Evolutionary conservation across 1,140 invertebrate genomes (phyloP).

Genomic region (Tachypleus tridentatus): DNA sequence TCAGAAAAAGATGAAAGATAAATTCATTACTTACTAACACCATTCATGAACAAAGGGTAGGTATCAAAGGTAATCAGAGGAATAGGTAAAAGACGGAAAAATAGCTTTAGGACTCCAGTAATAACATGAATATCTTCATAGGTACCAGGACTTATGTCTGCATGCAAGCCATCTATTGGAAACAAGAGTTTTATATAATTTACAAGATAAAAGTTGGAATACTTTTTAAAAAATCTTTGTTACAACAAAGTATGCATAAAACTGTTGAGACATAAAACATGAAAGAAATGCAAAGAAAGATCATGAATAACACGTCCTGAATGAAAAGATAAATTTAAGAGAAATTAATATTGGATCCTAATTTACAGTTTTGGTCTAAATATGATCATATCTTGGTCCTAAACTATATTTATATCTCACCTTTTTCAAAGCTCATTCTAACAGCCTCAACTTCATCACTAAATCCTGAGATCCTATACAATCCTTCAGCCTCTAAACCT

Average conservation of each 20-base stretch:
- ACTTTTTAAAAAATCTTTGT: too few relatives aligned
- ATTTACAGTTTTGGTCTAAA: too few relatives aligned
- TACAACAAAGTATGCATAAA: too few relatives aligned
- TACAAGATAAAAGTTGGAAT: too few relatives aligned
- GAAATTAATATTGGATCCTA: too few relatives aligned
- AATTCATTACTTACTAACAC: too few relatives aligned
- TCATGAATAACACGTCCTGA: too few relatives aligned
- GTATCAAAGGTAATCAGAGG: conserved; percentile 76
- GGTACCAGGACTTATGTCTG: conserved; percentile 20
- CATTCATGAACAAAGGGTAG: conserved; percentile 35
- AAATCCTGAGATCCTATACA: conserved; percentile 79
- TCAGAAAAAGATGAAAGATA: too few relatives aligned
- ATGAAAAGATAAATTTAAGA: too few relatives aligned
- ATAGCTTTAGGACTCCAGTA: conserved; percentile 75
- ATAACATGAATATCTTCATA: conserved; percentile 78
- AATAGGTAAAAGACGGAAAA: conserved; percentile 68
- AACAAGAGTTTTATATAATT: background rate
- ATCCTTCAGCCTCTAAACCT: conserved; percentile 64
- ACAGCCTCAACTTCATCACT: conserved; percentile 74
- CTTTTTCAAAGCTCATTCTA: conserved; percentile 67
- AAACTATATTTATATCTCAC: conserved; percentile 30
- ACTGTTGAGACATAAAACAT: too few relatives aligned
- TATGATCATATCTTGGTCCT: too few relatives aligned
- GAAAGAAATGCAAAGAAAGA: too few relatives aligned
- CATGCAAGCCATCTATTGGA: background rate